These are phyloP conservation scores for Saguinus imperator DNA, from an alignment of 2,113 vertebrate genomes.

Conservation along the genomic window DNA sequence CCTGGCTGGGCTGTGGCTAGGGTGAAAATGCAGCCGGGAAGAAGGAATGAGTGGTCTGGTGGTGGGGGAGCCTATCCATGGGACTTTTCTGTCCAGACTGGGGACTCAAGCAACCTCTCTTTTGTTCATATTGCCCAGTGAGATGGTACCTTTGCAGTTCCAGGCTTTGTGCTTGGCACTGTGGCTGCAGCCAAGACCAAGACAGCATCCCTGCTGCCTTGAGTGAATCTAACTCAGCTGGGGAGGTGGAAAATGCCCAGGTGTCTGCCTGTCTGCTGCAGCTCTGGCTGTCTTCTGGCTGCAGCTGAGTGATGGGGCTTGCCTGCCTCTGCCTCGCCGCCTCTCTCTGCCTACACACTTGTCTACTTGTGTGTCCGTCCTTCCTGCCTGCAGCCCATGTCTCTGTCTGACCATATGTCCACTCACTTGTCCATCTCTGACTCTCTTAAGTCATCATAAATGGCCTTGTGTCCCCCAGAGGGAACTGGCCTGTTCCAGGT, in stretches of 20 bases:
- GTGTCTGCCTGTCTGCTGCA: background rate
- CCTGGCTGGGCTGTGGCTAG: background rate
- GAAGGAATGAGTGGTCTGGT: background rate
- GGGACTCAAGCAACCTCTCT: background rate
- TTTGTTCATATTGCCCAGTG: background rate
- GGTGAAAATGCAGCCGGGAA: background rate
- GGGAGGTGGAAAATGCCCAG: background rate
- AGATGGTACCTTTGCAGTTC: too few species aligned
- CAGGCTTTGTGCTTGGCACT: background rate
- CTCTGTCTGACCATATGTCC: background rate
- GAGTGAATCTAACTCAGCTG: background rate
- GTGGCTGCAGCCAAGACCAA: background rate
- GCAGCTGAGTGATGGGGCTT: background rate
- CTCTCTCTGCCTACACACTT: background rate
- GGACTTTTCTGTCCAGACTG: background rate
- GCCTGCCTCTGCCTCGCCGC: background rate
- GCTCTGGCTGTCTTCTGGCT: background rate
- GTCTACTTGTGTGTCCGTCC: background rate
- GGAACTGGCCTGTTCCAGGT: background rate
- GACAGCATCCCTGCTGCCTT: background rate
- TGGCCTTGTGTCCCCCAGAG: background rate
- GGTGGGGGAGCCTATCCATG: background rate
- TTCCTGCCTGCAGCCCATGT: background rate
- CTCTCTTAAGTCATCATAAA: background rate
- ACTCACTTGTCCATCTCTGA: background rate